Evolutionary conservation across 2,113 vertebrate genomes (phyloP).

Genomic region (Noctilio leporinus): DNA sequence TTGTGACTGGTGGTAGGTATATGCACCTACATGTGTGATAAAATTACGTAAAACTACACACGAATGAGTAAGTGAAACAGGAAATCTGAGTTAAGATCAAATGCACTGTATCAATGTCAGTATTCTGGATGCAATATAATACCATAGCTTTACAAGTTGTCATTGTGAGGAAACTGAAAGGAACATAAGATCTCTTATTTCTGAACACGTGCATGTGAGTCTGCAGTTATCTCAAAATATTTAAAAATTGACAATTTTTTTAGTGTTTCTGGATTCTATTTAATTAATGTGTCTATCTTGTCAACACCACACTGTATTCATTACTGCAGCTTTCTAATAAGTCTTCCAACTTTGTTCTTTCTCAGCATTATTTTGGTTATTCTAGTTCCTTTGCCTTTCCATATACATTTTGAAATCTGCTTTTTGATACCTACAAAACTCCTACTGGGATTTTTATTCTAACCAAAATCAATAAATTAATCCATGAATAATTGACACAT

Average conservation of each 20-base stretch:
- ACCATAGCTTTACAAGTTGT: not conserved
- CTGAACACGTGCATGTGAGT: not conserved
- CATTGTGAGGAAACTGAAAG: not conserved
- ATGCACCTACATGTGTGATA: not conserved
- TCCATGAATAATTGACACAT: not conserved
- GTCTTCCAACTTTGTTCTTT: not conserved
- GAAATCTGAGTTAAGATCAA: not conserved
- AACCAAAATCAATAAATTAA: not conserved
- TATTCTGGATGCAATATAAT: not conserved
- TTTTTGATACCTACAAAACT: not conserved
- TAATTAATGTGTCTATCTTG: not conserved
- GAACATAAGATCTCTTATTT: not conserved
- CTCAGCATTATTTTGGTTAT: not conserved
- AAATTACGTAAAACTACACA: not conserved
- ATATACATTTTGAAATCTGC: not conserved
- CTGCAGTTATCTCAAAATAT: not conserved
- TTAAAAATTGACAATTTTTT: not conserved
- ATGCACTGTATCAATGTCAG: not conserved
- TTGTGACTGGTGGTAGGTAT: not conserved
- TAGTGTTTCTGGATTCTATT: not conserved
- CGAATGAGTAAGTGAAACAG: not conserved
- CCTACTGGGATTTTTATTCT: not conserved
- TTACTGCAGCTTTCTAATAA: not conserved
- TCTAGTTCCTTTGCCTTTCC: not conserved
- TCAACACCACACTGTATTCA: not conserved